Conservation (phyloP, 2,888 invertebrate genomes). For the Crematogaster levior region DNA sequence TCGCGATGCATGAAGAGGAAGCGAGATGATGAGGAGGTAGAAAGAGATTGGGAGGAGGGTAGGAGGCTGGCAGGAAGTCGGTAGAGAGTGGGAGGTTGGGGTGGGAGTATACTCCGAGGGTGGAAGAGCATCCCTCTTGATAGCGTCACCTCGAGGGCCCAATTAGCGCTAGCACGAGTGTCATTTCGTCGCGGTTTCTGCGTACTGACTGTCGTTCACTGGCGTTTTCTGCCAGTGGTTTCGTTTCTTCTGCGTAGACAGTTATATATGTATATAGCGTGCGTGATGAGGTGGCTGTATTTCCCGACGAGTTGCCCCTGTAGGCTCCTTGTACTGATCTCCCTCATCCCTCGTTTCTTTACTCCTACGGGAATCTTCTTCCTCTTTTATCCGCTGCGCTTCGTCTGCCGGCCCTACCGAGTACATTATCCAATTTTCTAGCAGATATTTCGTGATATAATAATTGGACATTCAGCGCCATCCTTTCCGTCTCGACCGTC, state of each 20-base stretch:
- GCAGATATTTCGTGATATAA: constrained; percentile 81
- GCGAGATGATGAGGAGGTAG: constrained; percentile 24
- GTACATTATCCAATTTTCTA: constrained; percentile 82
- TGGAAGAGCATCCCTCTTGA: constrained; percentile 75
- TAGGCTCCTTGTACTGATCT: constrained; percentile 51
- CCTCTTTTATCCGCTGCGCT: constrained; percentile 50
- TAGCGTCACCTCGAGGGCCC: constrained; percentile 85
- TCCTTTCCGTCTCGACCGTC: constrained; percentile 4
- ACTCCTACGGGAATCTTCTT: constrained; percentile 39
- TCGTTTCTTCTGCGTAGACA: constrained; percentile 67
- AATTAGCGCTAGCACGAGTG: constrained; percentile 85
- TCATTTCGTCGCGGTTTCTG: constrained; percentile 84
- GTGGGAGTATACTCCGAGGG: constrained; percentile 65
- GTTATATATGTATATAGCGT: constrained; percentile 60
- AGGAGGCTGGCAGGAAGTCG: constrained; percentile 31
- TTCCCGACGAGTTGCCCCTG: constrained; percentile 22
- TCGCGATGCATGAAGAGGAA: constrained; percentile 29
- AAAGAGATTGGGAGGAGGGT: constrained; percentile 24
- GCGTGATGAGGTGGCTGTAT: constrained; percentile 65
- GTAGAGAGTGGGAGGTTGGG: constrained; percentile 26
- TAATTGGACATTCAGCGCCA: constrained; percentile 82
- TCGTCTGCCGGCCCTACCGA: constrained; percentile 49
- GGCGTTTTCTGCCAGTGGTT: constrained; percentile 80
- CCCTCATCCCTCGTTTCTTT: constrained; percentile 20
- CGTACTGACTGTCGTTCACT: constrained; percentile 81